Conservation (phyloP, 2,113 vertebrate species). For the Dromas ardeola region DNA sequence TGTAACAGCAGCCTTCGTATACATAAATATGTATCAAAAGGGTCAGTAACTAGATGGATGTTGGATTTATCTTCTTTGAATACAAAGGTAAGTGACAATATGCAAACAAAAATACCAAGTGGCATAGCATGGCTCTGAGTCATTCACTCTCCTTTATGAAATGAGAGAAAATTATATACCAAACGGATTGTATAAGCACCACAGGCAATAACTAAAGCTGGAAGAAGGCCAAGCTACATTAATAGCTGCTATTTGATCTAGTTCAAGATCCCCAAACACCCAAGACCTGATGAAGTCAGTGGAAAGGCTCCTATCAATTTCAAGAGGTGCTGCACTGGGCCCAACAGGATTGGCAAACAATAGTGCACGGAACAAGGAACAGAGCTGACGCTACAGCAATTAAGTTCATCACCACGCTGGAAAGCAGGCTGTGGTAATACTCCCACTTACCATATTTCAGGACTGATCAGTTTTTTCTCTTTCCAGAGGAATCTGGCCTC, state of each 20-base stretch:
- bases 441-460: not conserved
- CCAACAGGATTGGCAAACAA: not conserved
- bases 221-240: slow-evolving; percentile 16
- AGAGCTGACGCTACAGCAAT: not conserved
- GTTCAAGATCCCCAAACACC: not conserved
- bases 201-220: slow-evolving; percentile 41
- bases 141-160: slow-evolving; percentile 6
- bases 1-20: not conserved
- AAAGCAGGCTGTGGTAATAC: not conserved
- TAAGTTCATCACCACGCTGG: not conserved
- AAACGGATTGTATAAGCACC: slow-evolving; percentile 55
- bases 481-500: not conserved
- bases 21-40: not conserved
- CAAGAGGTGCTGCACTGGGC: not conserved
- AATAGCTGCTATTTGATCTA: slow-evolving; percentile 21
- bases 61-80: slow-evolving; percentile 11
- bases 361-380: not conserved
- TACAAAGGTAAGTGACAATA: slow-evolving; percentile 30
- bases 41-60: not conserved
- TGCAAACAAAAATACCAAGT: not conserved
- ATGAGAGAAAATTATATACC: slow-evolving; percentile 21
- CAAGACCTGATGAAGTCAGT: not conserved
- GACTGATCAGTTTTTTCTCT: not conserved
- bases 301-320: not conserved
- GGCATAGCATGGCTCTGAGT: slow-evolving; percentile 43